Evolutionary conservation across 2,797 vertebrate species (phyloP), one percentile per base, ranked within the genome.

Genomic region (Thunnus albacares): DNA sequence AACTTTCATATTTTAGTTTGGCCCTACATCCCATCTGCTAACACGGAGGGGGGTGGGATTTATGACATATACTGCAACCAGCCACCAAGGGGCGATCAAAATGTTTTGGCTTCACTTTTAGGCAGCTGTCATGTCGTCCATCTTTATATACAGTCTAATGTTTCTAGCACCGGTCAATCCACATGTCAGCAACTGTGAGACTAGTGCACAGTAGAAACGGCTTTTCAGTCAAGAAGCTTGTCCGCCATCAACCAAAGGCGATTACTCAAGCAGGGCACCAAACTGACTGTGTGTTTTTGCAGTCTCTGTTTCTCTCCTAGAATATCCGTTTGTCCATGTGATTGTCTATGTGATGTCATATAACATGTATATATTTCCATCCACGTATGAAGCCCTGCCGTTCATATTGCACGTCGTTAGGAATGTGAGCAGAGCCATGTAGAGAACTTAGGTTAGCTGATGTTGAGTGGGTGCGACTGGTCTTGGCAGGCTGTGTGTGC

Each of bases 211-310:
- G 33, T 0, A 3, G 61, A 58, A 41, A 47, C 15, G 60, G 28
- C 30, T n/a, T 57, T 65, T 28, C 53, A 60, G 53, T 62, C 13
- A 1, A 81, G 67, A 70, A 60, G 79, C 87, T 91, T 75, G 86
- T 80, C 73, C 11, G 12, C 72, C 74, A 66, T 84, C 76, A 63
- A 57, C 62, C 14, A 24, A 68, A 56, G 56, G 53, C 26, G 17
- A 58, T 78, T 60, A 59, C 53, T 74, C 63, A 63, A 59, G 58
- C 78, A 82, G 75, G 26, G 77, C 81, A 51, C 71, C 43, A 26
- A 73, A 77, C 70, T 63, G 86, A 88, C 85, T 4, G 64, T 14
- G 2, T 41, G 71, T 64, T 47, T 80, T 47, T 35, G 49, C 55
- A 17, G 12, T 62, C 0, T 79, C 43, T 58, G 41, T 73, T 61